Base-by-base conservation (phyloP, 1,140 invertebrate species). In the Dinothrombium tinctorium region DNA sequence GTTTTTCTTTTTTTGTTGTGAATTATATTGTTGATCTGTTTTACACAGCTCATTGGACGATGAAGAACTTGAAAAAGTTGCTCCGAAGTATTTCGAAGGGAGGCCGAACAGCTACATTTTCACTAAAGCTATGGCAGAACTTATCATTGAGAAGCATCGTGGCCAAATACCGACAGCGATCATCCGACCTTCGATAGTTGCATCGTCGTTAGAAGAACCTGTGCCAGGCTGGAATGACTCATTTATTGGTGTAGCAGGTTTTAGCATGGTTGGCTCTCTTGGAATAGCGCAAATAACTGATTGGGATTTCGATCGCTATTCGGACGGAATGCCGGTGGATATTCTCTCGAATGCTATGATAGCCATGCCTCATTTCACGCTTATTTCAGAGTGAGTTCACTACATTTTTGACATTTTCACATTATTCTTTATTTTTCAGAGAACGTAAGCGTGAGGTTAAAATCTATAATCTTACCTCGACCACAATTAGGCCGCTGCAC, bases 191-290 rank as follows among this genome's bases (percentile, higher is more conserved):
- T 89, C 84, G 0, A 89, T 92, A 74, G 82, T 92, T 53, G 73
- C 76, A 9, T 83, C 73, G 14, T 67, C 83, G 4, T 87, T 81
- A 78, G 76, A 78, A 53, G 82, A 94, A 54, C 89, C 87, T 0
- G 53, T 79, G 2, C 73, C 80, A 3, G 84, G 86, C 3, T 96
- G 89, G 89, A 90, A 86, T 6, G 76, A 79, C 48, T 92, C 86
- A 25, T 82, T 87, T 60, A 95, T 95, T 59, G 89, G 90, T 15
- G 83, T 87, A 0, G 82, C 84, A 61, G 89, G 90, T 15, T 77
- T 95, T 51, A 67, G 90, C 4, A 78, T 90, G 68, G 86, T 84
- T 19, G 82, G 78, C 12, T 72, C 78, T 24, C 79, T 73, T 64
- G 86, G 87, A 11, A 68, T 92, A 5, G 63, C 92, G 1, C 67